Conservation (phyloP, 2,113 vertebrate species). For the Equus quagga region DNA sequence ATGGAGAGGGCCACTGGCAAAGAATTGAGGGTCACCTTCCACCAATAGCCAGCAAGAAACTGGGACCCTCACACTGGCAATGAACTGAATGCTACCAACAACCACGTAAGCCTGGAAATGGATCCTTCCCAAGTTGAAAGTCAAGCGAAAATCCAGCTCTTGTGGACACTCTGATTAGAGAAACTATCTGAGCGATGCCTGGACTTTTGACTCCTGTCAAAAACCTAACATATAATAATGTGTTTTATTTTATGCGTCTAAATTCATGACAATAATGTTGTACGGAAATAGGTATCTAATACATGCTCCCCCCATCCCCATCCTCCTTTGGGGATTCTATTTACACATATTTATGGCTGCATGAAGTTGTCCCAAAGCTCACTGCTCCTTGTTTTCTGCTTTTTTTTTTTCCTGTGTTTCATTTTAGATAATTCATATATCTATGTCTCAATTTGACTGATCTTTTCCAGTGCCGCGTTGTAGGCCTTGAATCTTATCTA, state of each 20-base stretch:
- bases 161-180: neutral
- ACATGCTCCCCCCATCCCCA: neutral
- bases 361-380: neutral
- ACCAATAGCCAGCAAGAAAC: neutral
- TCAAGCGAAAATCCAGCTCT: neutral
- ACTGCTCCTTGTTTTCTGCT: neutral
- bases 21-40: neutral
- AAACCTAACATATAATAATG: too few relatives aligned
- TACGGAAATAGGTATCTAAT: neutral
- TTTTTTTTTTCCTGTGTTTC: neutral
- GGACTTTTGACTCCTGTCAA: neutral
- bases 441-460: neutral
- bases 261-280: neutral
- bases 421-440: neutral
- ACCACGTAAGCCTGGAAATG: neutral
- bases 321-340: neutral
- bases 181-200: neutral
- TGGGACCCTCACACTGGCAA: neutral
- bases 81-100: neutral
- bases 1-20: neutral
- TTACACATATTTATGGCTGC: neutral
- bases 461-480: neutral
- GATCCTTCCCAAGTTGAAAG: neutral
- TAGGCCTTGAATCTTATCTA: neutral
- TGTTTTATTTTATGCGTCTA: neutral